Evolutionary conservation across 2,888 invertebrate genomes (phyloP).

Genomic region (Cataglyphis cursor): DNA sequence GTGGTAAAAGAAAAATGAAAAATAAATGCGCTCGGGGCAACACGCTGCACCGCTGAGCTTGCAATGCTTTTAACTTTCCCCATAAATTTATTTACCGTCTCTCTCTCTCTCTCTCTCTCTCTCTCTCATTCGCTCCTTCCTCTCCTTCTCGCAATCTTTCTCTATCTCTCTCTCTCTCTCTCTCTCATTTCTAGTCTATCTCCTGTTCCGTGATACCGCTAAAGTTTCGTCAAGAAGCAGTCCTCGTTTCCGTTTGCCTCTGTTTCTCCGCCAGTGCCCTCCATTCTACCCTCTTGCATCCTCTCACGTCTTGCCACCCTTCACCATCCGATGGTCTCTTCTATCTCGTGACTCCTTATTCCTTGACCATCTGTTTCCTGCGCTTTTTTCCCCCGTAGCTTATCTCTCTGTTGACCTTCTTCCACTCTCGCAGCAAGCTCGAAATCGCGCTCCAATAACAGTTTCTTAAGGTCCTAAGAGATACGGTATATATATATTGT

Average conservation of each 20-base stretch:
- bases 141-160: conserved; percentile 17
- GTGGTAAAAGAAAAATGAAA: conserved; percentile 73
- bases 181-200: conserved; percentile 41
- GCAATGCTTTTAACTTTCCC: conserved; percentile 84
- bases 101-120: conserved; percentile 24
- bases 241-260: conserved; percentile 64
- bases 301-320: conserved; percentile 20
- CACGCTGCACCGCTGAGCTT: conserved; percentile 79
- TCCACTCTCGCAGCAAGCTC: conserved; percentile 5
- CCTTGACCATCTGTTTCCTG: conserved; percentile 62
- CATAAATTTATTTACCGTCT: conserved; percentile 84
- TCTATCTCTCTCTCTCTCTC: conserved; percentile 25
- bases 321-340: background rate
- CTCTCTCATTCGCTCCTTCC: background rate
- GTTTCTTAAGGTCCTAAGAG: conserved; percentile 47
- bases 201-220: conserved; percentile 74
- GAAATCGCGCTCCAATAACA: conserved; percentile 55
- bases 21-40: conserved; percentile 75
- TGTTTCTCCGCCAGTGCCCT: conserved; percentile 49
- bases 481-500: conserved; percentile 20
- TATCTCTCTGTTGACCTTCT: conserved; percentile 30
- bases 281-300: conserved; percentile 37
- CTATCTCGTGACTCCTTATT: conserved; percentile 53
- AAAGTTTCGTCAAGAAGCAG: conserved; percentile 83
- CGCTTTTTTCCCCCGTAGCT: conserved; percentile 15